Evolutionary conservation across 2,113 vertebrate species (phyloP), one percentile per base, ranked within the genome.

Genomic region (Bubalus kerabau): DNA sequence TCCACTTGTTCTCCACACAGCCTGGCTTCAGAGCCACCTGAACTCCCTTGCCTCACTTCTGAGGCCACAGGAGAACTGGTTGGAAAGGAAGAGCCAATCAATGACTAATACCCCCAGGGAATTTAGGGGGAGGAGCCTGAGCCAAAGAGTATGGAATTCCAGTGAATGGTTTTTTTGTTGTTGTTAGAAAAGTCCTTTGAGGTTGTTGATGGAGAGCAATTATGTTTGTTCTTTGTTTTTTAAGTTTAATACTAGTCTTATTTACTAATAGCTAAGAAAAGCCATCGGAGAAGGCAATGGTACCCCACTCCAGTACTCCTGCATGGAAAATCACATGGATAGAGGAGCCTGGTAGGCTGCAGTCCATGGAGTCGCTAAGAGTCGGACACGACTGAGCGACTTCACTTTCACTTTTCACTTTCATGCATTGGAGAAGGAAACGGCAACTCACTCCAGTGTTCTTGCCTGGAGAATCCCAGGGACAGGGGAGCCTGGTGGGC

Each of bases 121-220:
- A 36, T 14, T 85, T 52, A 1, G 60, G 3, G 17, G 15, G 13
- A 67, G 52, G 43, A 23, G 9, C 60, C 43, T 8, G 15, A 57
- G 32, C 4, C 0, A 2, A n/a, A 59, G 4, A 21, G 59, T 36
- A 5, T 0, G 0, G 52, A 16, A 64, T n/a, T 59, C 6, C 26
- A 3, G 8, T 11, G 32, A 54, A 43, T 28, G 21, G 5, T 48
- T 56, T 78, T 24, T 9, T 80, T 67, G 24, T 28, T 62, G 28
- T 67, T 23, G 62, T 67, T 13, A 16, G 54, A 88, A 56, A 81
- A 40, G 13, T 30, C 9, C 40, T 28, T 50, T 80, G 28, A 80
- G 28, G 46, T 54, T 82, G 80, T 82, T 54, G 50, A n/a, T 54
- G 80, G 50, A 54, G 19, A 8, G 32, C 30, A 54, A n/a, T 80